Base-by-base conservation (phyloP, 2,888 invertebrate genomes). In the Hirtodrosophila alboralis region DNA sequence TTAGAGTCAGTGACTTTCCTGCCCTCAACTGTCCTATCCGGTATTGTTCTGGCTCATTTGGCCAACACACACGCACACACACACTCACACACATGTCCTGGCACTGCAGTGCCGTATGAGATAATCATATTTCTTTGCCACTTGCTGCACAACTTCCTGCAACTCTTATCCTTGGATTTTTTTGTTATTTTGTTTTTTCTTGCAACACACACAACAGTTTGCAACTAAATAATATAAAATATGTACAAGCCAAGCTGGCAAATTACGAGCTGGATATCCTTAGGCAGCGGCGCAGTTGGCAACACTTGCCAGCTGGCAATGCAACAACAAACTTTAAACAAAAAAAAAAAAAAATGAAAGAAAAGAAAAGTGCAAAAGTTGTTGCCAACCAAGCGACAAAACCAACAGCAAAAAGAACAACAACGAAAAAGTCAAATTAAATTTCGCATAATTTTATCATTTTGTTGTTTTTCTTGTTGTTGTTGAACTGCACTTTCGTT, bases 211-310 rank as follows among this genome's bases (percentile, higher is more conserved):
- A 47, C 33, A 54, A 51, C 63, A 45, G 57, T 51, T 60, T 66
- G 49, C 71, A 84, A 78, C 76, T 81, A 84, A 81, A 84, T 84
- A 81, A 84, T 81, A 81, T 70, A 78, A 84, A 75, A 75, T 75
- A 62, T 70, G 78, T 75, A 84, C 69, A 77, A 72, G 77, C 57
- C 75, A 75, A 77, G 77, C 80, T 80, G 79, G 79, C 75, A 80
- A 79, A 84, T 84, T 83, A 79, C 80, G 68, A 78, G 68, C 59
- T 60, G 54, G 49, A 48, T 65, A 52, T 68, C 49, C 70, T 57
- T 49, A 56, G 56, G 36, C 64, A 58, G 67, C 62, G 58, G 67
- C 62, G 58, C 71, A 81, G 74, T 79, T 79, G 73, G 68, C 73
- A 74, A 56, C 61, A 62, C 59, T 80, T 76, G 81, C 81, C 81